Evolutionary conservation across 2,113 vertebrate genomes (phyloP).

Genomic region (human (Homo sapiens)): GRCh38 chr14:86661501-86662000

Average conservation of each 20-base stretch:
- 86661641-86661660: background rate
- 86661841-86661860: background rate
- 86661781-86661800: background rate
- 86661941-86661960: background rate
- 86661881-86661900: background rate
- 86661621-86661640: fast-evolving
- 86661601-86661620: fast-evolving
- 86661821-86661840: background rate
- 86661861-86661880: background rate
- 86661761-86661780: fast-evolving
- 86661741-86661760: background rate
- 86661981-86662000: background rate
- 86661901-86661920: background rate
- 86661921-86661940: background rate
- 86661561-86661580: background rate
- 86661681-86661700: fast-evolving
- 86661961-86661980: background rate
- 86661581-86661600: fast-evolving
- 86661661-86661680: fast-evolving
- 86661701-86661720: background rate
- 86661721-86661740: fast-evolving
- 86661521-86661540: background rate
- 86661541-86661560: background rate
- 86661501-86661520: background rate
- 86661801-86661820: background rate